Percentiles rank a stretch among this genome's conserved stretches.
phyloP scores from a whole-genome alignment of 1,140 invertebrate genomes.

The Zaprionus davidi region DNA sequence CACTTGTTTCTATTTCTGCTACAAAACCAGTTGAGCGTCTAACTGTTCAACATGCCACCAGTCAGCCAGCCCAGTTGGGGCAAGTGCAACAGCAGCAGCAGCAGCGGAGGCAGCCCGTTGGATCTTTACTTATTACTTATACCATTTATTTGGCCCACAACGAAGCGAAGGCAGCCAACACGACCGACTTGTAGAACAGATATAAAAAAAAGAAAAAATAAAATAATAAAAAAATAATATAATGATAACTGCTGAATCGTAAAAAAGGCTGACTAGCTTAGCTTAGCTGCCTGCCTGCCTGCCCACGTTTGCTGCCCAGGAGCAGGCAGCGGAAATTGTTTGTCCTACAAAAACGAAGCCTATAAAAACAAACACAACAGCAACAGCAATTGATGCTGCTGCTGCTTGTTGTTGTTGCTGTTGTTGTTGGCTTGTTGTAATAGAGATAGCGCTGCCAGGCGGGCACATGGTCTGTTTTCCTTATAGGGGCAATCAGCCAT shows the following conservation, averaged over 20 bases:
- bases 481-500: slow-evolving; percentile 82
- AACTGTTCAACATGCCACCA: slow-evolving; percentile 67
- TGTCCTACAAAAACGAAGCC: slow-evolving; percentile 57
- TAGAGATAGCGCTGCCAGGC: slow-evolving; percentile 67
- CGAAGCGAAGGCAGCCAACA: slow-evolving; percentile 53
- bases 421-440: slow-evolving; percentile 57
- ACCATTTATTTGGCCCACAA: slow-evolving; percentile 80
- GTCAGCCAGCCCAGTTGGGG: slow-evolving; percentile 47
- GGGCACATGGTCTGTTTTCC: slow-evolving; percentile 59
- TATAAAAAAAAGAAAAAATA: slow-evolving; percentile 49
- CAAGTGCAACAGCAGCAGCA: slow-evolving; percentile 52
- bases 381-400: slow-evolving; percentile 40
- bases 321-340: slow-evolving; percentile 69
- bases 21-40: slow-evolving; percentile 76
- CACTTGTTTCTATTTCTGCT: slow-evolving; percentile 54
- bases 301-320: slow-evolving; percentile 21
- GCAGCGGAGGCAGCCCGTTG: slow-evolving; percentile 57
- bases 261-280: slow-evolving; percentile 46
- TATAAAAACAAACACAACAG: slow-evolving; percentile 8
- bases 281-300: slow-evolving; percentile 6
- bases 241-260: slow-evolving; percentile 72
- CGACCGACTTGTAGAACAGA: slow-evolving; percentile 66
- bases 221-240: slow-evolving; percentile 67
- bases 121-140: slow-evolving; percentile 70
- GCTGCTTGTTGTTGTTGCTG: slow-evolving; percentile 3